Evolutionary conservation across 2,797 vertebrate species (phyloP).

Genomic region (Brachyrhaphis roseni): DNA sequence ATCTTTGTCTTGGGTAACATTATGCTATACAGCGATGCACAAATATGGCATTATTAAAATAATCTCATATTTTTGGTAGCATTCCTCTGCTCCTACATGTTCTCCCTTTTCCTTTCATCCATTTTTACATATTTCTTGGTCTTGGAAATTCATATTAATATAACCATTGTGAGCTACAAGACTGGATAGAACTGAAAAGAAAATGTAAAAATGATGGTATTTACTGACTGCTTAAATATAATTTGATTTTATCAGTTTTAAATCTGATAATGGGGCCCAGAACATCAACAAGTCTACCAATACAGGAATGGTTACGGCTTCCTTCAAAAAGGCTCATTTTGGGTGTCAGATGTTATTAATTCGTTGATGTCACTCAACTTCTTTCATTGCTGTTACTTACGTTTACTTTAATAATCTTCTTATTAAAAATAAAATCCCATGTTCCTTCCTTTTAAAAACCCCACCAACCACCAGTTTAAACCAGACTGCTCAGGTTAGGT

Average conservation of each 20-base stretch:
- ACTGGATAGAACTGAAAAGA: neutral
- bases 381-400: neutral
- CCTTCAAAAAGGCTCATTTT: slow-evolving; percentile 1
- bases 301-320: neutral
- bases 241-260: neutral
- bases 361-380: slow-evolving; percentile 3
- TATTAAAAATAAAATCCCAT: slow-evolving; percentile 1
- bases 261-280: neutral
- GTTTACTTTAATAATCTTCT: neutral
- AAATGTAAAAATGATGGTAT: neutral
- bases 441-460: neutral
- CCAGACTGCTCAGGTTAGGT: neutral
- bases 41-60: neutral
- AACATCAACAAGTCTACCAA: neutral
- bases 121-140: neutral
- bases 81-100: neutral
- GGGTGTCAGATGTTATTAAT: neutral
- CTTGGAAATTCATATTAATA: neutral
- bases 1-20: neutral
- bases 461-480: neutral
- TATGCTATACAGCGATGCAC: neutral
- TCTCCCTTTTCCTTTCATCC: neutral
- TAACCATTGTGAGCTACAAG: neutral
- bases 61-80: neutral
- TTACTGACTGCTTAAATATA: neutral